Conservation (phyloP, 1,140 invertebrate genomes). For the Nasonia longicornis region DNA sequence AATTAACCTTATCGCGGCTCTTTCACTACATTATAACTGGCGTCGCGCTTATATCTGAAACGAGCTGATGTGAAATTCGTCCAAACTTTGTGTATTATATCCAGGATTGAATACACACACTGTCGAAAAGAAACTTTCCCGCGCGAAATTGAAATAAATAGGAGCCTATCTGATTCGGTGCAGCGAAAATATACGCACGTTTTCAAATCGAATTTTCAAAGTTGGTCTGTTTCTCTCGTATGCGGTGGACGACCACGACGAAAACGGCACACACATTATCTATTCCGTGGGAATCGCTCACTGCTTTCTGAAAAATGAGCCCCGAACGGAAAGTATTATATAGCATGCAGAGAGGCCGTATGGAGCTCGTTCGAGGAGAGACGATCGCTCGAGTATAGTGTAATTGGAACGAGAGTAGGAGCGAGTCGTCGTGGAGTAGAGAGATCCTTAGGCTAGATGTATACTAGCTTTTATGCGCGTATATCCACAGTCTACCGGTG, state of each 20-base stretch:
- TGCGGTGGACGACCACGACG: conserved; percentile 16
- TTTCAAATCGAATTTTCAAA: conserved; percentile 27
- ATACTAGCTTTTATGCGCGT: not conserved
- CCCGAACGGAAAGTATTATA: not conserved
- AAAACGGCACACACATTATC: conserved; percentile 11
- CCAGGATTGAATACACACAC: not conserved
- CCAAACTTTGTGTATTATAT: not conserved
- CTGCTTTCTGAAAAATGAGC: not conserved
- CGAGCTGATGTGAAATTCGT: not conserved
- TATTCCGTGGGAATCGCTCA: conserved; percentile 33
- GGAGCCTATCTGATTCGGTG: not conserved
- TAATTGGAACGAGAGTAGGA: conserved; percentile 37
- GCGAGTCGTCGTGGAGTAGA: not conserved
- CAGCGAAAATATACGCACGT: not conserved
- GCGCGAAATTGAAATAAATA: not conserved
- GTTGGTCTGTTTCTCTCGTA: not conserved
- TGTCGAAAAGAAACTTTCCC: not conserved
- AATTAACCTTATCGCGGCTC: conserved; percentile 19
- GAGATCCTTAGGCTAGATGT: conserved; percentile 14
- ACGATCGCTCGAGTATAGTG: conserved; percentile 9
- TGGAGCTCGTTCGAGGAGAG: not conserved
- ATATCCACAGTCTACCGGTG: not conserved
- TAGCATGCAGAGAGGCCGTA: not conserved
- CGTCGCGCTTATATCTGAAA: conserved; percentile 1
- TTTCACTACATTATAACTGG: not conserved